Percentiles rank a stretch among this genome's conserved stretches.
Conservation (phyloP, 2,888 invertebrate genomes). For the Drosophila bunnanda region DNA sequence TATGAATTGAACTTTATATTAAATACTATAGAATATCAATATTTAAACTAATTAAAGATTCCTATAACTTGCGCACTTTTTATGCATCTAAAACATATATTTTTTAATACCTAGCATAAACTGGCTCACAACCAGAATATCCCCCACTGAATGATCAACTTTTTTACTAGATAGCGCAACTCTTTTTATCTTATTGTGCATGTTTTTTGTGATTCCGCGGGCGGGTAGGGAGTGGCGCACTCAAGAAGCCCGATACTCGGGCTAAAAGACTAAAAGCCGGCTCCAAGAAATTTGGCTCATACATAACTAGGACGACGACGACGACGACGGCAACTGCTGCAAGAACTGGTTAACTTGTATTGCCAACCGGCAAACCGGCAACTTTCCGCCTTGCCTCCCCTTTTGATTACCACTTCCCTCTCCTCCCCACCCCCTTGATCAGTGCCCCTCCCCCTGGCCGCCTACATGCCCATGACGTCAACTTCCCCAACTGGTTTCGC, state of each 20-base stretch:
- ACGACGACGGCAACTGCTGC: slow-evolving; percentile 55
- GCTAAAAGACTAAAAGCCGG: slow-evolving; percentile 60
- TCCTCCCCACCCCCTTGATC: slow-evolving; percentile 9
- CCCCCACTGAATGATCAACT: not conserved
- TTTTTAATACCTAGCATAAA: not conserved
- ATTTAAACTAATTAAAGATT: not conserved
- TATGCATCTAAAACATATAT: not conserved
- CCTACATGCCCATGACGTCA: slow-evolving; percentile 66
- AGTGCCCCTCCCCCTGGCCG: slow-evolving; percentile 25
- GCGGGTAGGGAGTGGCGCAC: slow-evolving; percentile 11
- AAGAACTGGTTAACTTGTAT: slow-evolving; percentile 69
- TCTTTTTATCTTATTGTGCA: slow-evolving; percentile 25
- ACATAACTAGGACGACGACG: slow-evolving; percentile 69
- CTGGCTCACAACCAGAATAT: not conserved
- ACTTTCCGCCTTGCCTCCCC: slow-evolving; percentile 33
- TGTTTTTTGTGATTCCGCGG: slow-evolving; percentile 22
- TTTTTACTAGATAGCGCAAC: slow-evolving; percentile 8
- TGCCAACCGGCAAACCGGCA: slow-evolving; percentile 63
- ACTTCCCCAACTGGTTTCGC: slow-evolving; percentile 67
- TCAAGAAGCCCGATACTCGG: slow-evolving; percentile 39
- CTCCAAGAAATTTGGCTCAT: slow-evolving; percentile 72
- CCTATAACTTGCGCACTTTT: no score
- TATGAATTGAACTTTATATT: not conserved
- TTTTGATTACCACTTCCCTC: slow-evolving; percentile 2
- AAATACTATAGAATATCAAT: no score